Evolutionary conservation across 2,113 vertebrate genomes (phyloP), one percentile per base, ranked within the genome.

Genomic region (Cygnus atratus): DNA sequence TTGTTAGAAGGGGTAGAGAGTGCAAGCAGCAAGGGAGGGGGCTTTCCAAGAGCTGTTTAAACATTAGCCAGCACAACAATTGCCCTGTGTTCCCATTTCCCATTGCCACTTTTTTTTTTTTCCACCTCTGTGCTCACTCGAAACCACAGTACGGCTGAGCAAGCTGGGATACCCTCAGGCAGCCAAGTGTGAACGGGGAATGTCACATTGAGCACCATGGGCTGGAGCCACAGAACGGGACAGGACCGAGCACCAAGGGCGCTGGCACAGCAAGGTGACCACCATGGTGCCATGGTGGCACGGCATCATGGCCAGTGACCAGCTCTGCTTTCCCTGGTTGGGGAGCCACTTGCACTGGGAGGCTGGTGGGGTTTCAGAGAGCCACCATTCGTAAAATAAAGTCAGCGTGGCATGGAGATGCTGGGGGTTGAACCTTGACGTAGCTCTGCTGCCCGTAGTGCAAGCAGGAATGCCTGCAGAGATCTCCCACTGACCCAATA

Each of bases 31-130:
- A 13, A 76, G 55, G 71, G 75, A 94, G n/a, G 71, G 73, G 82
- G 65, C 44, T 66, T 93, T 79, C 72, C 63, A 35, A 78, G 90
- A 83, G 66, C 85, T 81, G 5, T 66, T 91, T 85, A 93, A 96
- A 75, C 77, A 92, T 97, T 93, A 96, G 95, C 95, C 81, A 88
- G 71, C 39, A 5, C 37, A 43, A 93, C 87, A 94, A 72, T 41
- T 6, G 17, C 41, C 63, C 66, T 28, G 73, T 83, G 91, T 76
- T 84, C 37, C 65, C 3, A 0, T 26, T 18, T 12, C 74, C 73
- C 41, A 15, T 41, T 14, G 25, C 57, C 41, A 54, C 0, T 0
- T 50, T 12, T 20, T 33, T 50, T 86, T 61, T 48, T 87, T 50
- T 50, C 84, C 84, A 57, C 87, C 88, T 70, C 76, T 18, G 22